A percentile compares a stretch with the other conserved stretches of the same genome.
These are phyloP conservation scores for Protaetia brevitarsis DNA, from an alignment of 1,140 invertebrate species.

Conservation along the genomic window DNA sequence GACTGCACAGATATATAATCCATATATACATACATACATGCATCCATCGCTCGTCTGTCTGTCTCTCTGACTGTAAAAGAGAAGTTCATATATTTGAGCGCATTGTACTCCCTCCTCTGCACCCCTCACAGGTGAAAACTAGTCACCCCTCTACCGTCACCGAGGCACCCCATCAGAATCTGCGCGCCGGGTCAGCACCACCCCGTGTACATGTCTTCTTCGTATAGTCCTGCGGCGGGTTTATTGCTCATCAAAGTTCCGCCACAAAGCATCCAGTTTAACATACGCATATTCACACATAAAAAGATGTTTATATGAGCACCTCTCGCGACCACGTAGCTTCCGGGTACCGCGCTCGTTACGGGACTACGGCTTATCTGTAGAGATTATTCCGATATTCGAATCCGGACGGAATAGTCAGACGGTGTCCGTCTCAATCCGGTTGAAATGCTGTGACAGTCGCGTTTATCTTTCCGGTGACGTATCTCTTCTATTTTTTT, in stretches of 20 bases:
- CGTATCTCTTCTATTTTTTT: too few relatives aligned
- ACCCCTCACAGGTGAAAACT: conserved; percentile 9
- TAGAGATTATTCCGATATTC: conserved; percentile 6
- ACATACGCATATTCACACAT: background rate
- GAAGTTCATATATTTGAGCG: background rate
- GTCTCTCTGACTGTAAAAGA: background rate
- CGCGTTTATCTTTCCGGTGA: background rate
- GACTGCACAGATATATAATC: background rate
- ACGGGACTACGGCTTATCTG: conserved; percentile 9
- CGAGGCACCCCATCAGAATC: conserved; percentile 16
- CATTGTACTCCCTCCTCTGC: background rate
- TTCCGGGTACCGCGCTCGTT: background rate
- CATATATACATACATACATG: background rate
- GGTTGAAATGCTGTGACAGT: background rate
- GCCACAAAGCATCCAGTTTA: too few relatives aligned
- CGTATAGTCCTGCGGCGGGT: conserved; percentile 11
- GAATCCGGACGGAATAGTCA: background rate
- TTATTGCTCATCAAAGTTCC: conserved; percentile 11
- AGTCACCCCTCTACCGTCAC: conserved; percentile 10
- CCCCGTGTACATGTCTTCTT: conserved; percentile 4
- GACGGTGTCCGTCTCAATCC: background rate
- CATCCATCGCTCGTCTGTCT: background rate
- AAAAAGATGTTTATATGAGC: background rate
- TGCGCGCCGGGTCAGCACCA: conserved; percentile 7
- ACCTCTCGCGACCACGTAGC: background rate